Percentiles rank a stretch among this genome's conserved stretches.
Evolutionary conservation across 2,113 vertebrate genomes (phyloP).

Genomic region (Muscicapa adusta): DNA sequence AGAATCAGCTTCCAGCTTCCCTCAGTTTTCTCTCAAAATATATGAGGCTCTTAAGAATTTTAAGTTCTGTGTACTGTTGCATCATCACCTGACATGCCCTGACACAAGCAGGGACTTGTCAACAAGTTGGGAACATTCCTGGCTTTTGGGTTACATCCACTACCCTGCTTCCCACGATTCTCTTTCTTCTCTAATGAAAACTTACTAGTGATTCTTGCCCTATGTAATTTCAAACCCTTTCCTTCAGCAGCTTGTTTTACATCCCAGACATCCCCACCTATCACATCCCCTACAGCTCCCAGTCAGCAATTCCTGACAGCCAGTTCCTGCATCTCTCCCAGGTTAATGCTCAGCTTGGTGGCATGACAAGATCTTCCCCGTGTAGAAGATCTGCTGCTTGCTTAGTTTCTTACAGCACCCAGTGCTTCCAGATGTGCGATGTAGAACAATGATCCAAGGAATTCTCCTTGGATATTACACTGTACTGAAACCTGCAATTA

Average conservation of each 20-base stretch:
- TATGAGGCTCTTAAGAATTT: background rate
- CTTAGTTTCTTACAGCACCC: background rate
- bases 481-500: background rate
- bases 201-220: background rate
- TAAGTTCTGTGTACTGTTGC: background rate
- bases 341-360: background rate
- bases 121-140: background rate
- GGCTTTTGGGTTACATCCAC: background rate
- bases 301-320: background rate
- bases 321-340: background rate
- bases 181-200: background rate
- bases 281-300: background rate
- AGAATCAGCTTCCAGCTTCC: background rate
- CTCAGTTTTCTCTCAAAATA: background rate
- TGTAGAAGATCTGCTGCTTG: background rate
- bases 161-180: background rate
- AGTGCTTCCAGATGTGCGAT: background rate
- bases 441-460: background rate
- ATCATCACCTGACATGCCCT: background rate
- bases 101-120: background rate
- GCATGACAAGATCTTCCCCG: background rate
- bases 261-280: background rate
- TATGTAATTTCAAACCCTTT: background rate
- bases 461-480: background rate
- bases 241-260: background rate